A percentile compares a stretch with the other conserved stretches of the same genome.
Conservation (phyloP, 1,140 invertebrate genomes). For the Drosophila sturtevanti region DNA sequence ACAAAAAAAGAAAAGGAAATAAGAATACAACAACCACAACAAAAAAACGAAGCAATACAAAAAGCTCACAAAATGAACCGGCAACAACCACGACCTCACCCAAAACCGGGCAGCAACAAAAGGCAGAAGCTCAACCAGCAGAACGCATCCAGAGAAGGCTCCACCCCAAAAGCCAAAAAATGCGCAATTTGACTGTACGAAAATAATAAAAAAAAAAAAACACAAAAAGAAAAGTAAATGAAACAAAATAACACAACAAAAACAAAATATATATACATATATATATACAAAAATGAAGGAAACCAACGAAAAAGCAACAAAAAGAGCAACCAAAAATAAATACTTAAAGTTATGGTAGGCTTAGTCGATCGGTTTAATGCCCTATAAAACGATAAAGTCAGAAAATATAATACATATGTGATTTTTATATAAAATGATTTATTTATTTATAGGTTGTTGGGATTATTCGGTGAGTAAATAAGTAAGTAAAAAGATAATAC, state of each 20-base stretch:
- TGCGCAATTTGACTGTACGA: constrained; percentile 79
- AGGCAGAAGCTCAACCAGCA: constrained; percentile 30
- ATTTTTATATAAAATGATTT: too few relatives aligned
- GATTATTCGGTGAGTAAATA: too few relatives aligned
- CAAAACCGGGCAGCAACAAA: constrained; percentile 66
- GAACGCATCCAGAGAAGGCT: constrained; percentile 63
- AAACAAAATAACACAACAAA: constrained; percentile 43
- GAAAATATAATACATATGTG: too few relatives aligned
- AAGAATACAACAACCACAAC: constrained; percentile 18
- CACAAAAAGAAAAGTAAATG: constrained; percentile 33
- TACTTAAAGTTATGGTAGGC: constrained; percentile 38
- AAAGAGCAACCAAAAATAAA: constrained; percentile 80
- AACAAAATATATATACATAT: too few relatives aligned
- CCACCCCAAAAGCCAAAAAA: constrained; percentile 78
- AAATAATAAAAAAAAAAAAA: constrained; percentile 53
- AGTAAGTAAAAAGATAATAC: too few relatives aligned
- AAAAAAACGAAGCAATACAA: constrained; percentile 10
- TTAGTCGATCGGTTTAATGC: constrained; percentile 39
- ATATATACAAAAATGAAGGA: constrained; percentile 51
- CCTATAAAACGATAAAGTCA: constrained; percentile 11
- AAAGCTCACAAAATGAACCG: constrained; percentile 28
- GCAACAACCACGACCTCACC: constrained; percentile 79
- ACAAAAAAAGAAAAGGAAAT: constrained; percentile 51
- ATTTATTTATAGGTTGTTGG: too few relatives aligned
- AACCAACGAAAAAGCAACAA: constrained; percentile 70